These are phyloP conservation scores for Zoroaster sp. DNA, from an alignment of 53 echinoderm and acorn worm genomes.

Conservation along the genomic window DNA sequence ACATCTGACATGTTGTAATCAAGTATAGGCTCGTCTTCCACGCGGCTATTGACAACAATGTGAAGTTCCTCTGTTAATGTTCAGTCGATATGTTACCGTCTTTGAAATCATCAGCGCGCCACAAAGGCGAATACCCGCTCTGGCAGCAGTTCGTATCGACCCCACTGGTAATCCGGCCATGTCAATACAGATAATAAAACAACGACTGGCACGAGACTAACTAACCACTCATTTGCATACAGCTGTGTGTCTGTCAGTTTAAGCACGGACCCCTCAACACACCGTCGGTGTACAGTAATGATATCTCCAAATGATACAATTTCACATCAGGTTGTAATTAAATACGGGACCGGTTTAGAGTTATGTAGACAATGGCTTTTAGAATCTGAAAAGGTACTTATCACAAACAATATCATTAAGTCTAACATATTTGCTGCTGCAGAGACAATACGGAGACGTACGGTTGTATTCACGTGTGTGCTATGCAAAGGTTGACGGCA, in stretches of 20 bases:
- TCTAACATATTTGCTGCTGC: neutral
- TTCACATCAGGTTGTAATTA: no score
- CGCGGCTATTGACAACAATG: neutral
- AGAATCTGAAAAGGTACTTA: neutral
- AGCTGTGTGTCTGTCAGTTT: constrained; percentile 1
- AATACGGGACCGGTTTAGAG: neutral
- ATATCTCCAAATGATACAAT: no score
- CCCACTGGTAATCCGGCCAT: neutral
- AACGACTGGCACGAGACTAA: neutral
- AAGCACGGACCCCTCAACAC: no score
- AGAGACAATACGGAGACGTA: neutral
- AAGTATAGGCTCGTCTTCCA: no score
- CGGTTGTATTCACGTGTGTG: neutral
- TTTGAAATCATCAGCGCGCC: neutral
- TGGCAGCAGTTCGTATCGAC: neutral
- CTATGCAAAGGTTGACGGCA: neutral
- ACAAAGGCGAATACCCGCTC: neutral
- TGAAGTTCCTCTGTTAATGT: neutral
- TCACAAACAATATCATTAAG: neutral
- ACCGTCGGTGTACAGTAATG: no score
- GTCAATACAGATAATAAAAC: neutral
- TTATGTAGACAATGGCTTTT: neutral
- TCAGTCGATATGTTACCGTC: neutral
- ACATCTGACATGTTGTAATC: no score
- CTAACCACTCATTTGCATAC: constrained; percentile 10